Evolutionary conservation across 1,140 invertebrate species (phyloP), one percentile per base, ranked within the genome.

Genomic region (Dysdera silvatica): DNA sequence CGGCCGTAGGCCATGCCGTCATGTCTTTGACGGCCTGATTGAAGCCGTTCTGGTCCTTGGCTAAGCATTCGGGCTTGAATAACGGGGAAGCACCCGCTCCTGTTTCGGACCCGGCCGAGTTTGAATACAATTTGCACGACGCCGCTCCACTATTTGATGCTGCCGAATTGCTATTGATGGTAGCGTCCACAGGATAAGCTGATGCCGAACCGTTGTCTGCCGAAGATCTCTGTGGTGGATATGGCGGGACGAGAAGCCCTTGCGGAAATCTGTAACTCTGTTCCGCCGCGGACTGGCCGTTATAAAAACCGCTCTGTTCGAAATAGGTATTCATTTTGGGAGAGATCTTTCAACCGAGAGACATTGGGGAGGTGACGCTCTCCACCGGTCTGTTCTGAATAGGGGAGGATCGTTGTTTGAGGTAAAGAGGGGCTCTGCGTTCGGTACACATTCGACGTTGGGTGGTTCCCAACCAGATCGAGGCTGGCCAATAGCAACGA

Each of bases 261-360:
- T 93, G 78, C 7, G 89, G 89, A 61, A 78, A 78, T 69, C 89
- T 82, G 77, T 92, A 89, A 48, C 71, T 85, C 82, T 75, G 75
- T 40, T 77, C 75, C 33, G 72, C 74, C 81, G 84, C 40, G 82
- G 83, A 62, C 80, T 90, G 89, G 70, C 87, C 84, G 61, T 89
- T 89, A 79, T 93, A 93, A 81, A 93, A 93, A 76, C 89, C 89
- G 51, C 40, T 85, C 80, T 92, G 90, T 79, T 93, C 90, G 77
- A 93, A 95, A 78, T 93, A 94, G 73, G 89, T 91, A 84, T 93
- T 93, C 91, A 93, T 94, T 80, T 79, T 77, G 58, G n/a, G n/a
- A n/a, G n/a, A n/a, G n/a, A n/a, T n/a, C n/a, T n/a, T n/a, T n/a
- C n/a, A n/a, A n/a, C n/a, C n/a, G n/a, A n/a, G n/a, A n/a, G n/a